Base-by-base conservation (phyloP, 2,797 vertebrate genomes). In the Odontamblyopus rebecca region DNA sequence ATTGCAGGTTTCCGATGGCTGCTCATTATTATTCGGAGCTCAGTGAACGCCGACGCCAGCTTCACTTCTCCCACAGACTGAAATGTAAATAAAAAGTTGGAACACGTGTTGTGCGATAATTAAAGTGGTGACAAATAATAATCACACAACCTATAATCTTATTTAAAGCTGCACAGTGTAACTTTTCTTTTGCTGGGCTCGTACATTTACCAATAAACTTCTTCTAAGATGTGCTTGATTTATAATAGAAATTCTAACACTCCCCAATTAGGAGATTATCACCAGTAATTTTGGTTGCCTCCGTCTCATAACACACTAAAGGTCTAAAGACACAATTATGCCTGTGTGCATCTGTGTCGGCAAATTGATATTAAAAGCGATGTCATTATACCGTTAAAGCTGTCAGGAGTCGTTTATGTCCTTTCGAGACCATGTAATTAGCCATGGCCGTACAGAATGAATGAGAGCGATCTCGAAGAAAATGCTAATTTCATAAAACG, bases 371-470 rank as follows among this genome's bases (percentile, higher is more conserved):
- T 71, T 38, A 71, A 77, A 83, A 38, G 68, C 83, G 79, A 85
- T 69, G 63, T 60, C 69, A 83, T 88, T 80, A 83, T 41, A 6
- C 60, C 6, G 70, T 66, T 7, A 18, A 75, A 57, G 68, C 61
- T 78, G 70, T 86, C 63, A 61, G 80, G 71, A 76, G 61, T 73
- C 82, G 85, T 86, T 76, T 70, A 72, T 77, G 65, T 62, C 44
- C 44, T 48, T 48, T 48, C 44, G 76, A 79, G 74, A 67, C 61
- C 76, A 65, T 76, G 81, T 69, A 87, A 87, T 91, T 90, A 89
- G 75, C 75, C 73, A 74, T 70, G 83, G 84, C 81, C 67, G 19
- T 59, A 79, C 69, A 78, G 83, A 86, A 74, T 74, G 68, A 82
- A 76, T 73, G 82, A 77, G 13, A 48, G 44, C 13, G 4, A 48